Conservation (phyloP, 1,140 invertebrate species). For the Nephila pilipes region DNA sequence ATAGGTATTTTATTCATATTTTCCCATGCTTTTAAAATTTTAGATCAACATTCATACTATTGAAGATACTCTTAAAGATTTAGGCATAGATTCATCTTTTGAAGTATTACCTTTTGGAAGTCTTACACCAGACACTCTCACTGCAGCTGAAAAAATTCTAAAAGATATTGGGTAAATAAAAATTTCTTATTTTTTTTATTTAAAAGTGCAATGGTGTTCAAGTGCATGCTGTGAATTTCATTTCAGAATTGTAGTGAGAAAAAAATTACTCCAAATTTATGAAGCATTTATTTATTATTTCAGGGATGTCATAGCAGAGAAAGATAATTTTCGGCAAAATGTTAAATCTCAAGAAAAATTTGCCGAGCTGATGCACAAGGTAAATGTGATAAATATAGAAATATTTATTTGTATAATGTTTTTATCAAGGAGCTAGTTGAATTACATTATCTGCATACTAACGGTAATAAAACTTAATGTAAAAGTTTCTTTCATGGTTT, state of each 20-base stretch:
- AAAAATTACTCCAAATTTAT: too few relatives aligned
- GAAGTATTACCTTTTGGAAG: slow-evolving; percentile 67
- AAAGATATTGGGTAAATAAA: slow-evolving; percentile 69
- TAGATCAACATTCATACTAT: slow-evolving; percentile 63
- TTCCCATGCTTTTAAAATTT: not conserved
- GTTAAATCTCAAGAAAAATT: slow-evolving; percentile 70
- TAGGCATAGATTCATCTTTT: slow-evolving; percentile 39
- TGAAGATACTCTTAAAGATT: slow-evolving; percentile 52
- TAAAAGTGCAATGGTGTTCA: too few relatives aligned
- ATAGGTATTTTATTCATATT: too few relatives aligned
- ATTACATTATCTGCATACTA: too few relatives aligned
- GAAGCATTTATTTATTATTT: not conserved
- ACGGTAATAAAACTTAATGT: too few relatives aligned
- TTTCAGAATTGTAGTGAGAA: too few relatives aligned
- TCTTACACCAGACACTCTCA: slow-evolving; percentile 23
- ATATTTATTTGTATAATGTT: not conserved
- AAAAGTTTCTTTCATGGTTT: too few relatives aligned
- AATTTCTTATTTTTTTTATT: not conserved
- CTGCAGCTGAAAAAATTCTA: slow-evolving; percentile 59
- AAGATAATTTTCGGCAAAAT: slow-evolving; percentile 68
- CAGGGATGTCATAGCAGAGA: slow-evolving; percentile 67
- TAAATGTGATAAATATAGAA: not conserved
- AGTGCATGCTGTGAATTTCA: too few relatives aligned
- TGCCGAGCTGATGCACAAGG: slow-evolving; percentile 74
- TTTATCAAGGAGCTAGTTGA: too few relatives aligned